A percentile compares a stretch with the other conserved stretches of the same genome.
Conservation (phyloP, 2,797 vertebrate genomes). For the Tadarida brasiliensis region DNA sequence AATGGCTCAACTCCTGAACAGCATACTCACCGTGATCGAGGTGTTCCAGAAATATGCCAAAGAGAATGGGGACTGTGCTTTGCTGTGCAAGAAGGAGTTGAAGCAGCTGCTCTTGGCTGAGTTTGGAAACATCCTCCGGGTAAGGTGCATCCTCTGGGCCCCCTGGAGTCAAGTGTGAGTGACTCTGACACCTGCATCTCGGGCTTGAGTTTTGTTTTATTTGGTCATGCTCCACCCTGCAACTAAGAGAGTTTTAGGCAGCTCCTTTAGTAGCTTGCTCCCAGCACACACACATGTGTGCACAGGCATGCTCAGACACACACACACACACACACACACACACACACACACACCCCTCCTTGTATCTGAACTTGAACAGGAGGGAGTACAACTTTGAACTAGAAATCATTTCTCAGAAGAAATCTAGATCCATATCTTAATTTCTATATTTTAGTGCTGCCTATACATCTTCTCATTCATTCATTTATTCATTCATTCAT, state of each 20-base stretch:
- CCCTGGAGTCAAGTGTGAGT: not conserved
- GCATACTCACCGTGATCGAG: constrained; percentile 88
- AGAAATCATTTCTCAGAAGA: constrained; percentile 28
- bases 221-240: not conserved
- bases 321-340: not conserved
- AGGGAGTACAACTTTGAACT: not conserved
- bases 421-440: not conserved
- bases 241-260: constrained; percentile 32
- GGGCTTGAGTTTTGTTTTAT: constrained; percentile 9
- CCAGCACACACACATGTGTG: not conserved
- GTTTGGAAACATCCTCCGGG: constrained; percentile 91
- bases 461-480: not conserved
- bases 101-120: constrained; percentile 91
- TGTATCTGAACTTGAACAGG: not conserved
- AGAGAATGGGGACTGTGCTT: constrained; percentile 77
- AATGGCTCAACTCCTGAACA: constrained; percentile 85
- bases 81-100: constrained; percentile 88
- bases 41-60: constrained; percentile 91
- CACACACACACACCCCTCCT: not conserved
- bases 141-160: constrained; percentile 79
- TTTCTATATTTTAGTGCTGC: not conserved
- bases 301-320: not conserved
- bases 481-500: not conserved
- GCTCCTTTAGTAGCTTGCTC: not conserved
- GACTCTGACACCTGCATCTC: not conserved